Percentiles rank a stretch among this genome's conserved stretches.
These are phyloP conservation scores for Sericinus montela DNA, from an alignment of 2,888 invertebrate species.

Conservation along the genomic window DNA sequence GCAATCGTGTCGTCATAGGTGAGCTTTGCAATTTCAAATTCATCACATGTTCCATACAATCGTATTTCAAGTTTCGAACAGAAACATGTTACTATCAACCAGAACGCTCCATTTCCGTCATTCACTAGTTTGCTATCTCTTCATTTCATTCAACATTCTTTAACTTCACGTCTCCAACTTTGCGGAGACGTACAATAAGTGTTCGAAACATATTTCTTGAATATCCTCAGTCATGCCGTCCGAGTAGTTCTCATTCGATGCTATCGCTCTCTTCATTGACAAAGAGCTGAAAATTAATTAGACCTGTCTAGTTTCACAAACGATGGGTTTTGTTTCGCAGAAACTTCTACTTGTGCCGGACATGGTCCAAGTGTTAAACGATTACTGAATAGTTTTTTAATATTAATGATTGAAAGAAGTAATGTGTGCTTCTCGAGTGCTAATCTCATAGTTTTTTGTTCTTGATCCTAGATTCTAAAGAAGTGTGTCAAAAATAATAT, in stretches of 20 bases:
- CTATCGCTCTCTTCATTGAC: not conserved
- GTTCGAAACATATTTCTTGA: slow-evolving; percentile 1
- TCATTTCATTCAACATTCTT: not conserved
- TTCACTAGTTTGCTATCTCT: not conserved
- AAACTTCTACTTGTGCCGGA: slow-evolving; percentile 29
- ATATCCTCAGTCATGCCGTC: not conserved
- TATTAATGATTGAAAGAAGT: too few relatives aligned
- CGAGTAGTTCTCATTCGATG: not conserved
- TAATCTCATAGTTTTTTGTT: too few relatives aligned
- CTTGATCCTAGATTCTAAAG: too few relatives aligned
- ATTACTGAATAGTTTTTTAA: slow-evolving; percentile 5
- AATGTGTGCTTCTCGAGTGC: too few relatives aligned
- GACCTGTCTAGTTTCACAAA: slow-evolving; percentile 26
- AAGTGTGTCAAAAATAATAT: too few relatives aligned
- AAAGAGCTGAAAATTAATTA: slow-evolving; percentile 36
- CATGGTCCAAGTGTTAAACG: not conserved
- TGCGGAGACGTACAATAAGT: not conserved
- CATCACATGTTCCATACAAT: too few relatives aligned
- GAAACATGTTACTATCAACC: too few relatives aligned
- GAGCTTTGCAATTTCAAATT: too few relatives aligned
- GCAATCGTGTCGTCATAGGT: too few relatives aligned
- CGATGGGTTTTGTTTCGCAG: slow-evolving; percentile 32
- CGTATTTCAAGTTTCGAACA: too few relatives aligned
- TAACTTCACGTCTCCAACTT: not conserved
- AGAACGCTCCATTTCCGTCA: not conserved